Conservation (phyloP, 2,888 invertebrate genomes). For the Drosophila sordidapex region DNA sequence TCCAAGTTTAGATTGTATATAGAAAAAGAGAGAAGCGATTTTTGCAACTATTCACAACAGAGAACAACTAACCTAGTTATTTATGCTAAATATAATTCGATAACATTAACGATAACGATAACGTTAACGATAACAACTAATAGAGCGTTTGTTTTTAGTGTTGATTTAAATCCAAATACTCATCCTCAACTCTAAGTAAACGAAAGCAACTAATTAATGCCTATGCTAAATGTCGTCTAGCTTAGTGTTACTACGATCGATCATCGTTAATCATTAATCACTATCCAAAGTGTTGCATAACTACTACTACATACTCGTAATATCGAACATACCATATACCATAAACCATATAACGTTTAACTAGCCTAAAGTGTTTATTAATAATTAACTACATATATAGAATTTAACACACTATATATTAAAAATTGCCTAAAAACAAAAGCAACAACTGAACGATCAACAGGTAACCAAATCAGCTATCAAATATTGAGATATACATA, state of each 20-base stretch:
- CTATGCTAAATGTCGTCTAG: slow-evolving; percentile 80
- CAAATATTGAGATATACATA: slow-evolving; percentile 30
- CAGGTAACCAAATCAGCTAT: slow-evolving; percentile 38
- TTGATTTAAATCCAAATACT: slow-evolving; percentile 52
- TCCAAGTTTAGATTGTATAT: slow-evolving; percentile 52
- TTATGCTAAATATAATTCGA: slow-evolving; percentile 45
- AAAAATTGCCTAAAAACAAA: slow-evolving; percentile 17
- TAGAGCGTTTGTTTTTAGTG: slow-evolving; percentile 63
- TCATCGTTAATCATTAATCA: slow-evolving; percentile 15
- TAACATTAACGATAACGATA: slow-evolving; percentile 25
- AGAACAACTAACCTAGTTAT: slow-evolving; percentile 39
- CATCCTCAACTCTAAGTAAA: slow-evolving; percentile 58
- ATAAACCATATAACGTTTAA: slow-evolving; percentile 45
- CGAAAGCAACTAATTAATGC: slow-evolving; percentile 78
- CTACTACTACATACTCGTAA: slow-evolving; percentile 41
- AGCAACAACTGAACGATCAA: slow-evolving; percentile 67
- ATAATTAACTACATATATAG: slow-evolving; percentile 63
- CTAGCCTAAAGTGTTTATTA: slow-evolving; percentile 63
- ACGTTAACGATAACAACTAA: slow-evolving; percentile 27
- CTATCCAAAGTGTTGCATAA: slow-evolving; percentile 57
- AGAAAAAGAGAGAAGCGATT: slow-evolving; percentile 34
- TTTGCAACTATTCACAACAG: slow-evolving; percentile 37
- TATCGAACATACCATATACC: slow-evolving; percentile 36
- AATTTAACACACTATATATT: slow-evolving; percentile 22
- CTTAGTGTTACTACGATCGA: slow-evolving; percentile 51